phyloP scores from a whole-genome alignment of 1,140 invertebrate genomes.

The Drosophila pruinosa region DNA sequence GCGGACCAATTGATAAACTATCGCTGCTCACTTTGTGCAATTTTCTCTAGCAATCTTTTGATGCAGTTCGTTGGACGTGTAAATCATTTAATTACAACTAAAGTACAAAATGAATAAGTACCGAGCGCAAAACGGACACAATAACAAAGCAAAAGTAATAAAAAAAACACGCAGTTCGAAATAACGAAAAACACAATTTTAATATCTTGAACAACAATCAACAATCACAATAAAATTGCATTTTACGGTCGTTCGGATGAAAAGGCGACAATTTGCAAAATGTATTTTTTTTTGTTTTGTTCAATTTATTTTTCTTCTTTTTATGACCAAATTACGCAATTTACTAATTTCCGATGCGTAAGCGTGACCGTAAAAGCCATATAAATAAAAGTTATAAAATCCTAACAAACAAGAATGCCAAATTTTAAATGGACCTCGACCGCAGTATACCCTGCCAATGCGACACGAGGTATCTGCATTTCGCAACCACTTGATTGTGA shows the following conservation, averaged over 20 bases:
- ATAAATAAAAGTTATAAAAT: slow-evolving; percentile 27
- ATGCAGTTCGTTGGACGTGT: slow-evolving; percentile 40
- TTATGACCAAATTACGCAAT: slow-evolving; percentile 28
- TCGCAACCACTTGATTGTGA: slow-evolving; percentile 10
- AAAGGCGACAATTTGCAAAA: slow-evolving; percentile 32
- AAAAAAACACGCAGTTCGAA: slow-evolving; percentile 21
- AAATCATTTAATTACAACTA: slow-evolving; percentile 7
- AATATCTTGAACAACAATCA: slow-evolving; percentile 32
- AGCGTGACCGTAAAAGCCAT: slow-evolving; percentile 23
- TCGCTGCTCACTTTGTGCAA: not conserved
- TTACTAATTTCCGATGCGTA: slow-evolving; percentile 30
- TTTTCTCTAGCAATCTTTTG: slow-evolving; percentile 21
- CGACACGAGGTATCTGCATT: not conserved
- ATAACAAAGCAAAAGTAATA: slow-evolving; percentile 29
- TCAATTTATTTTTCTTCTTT: slow-evolving; percentile 9
- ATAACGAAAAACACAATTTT: slow-evolving; percentile 17
- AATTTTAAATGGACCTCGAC: slow-evolving; percentile 5
- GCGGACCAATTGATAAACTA: slow-evolving; percentile 47
- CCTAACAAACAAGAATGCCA: slow-evolving; percentile 17
- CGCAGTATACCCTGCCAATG: not conserved
- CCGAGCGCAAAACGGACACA: slow-evolving; percentile 33
- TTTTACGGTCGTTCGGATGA: slow-evolving; percentile 15
- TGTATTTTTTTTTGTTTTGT: slow-evolving; percentile 12
- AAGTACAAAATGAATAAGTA: slow-evolving; percentile 31
- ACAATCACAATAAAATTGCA: slow-evolving; percentile 32